Evolutionary conservation across 2,888 invertebrate genomes (phyloP).

Genomic region (Synergus gifuensis): DNA sequence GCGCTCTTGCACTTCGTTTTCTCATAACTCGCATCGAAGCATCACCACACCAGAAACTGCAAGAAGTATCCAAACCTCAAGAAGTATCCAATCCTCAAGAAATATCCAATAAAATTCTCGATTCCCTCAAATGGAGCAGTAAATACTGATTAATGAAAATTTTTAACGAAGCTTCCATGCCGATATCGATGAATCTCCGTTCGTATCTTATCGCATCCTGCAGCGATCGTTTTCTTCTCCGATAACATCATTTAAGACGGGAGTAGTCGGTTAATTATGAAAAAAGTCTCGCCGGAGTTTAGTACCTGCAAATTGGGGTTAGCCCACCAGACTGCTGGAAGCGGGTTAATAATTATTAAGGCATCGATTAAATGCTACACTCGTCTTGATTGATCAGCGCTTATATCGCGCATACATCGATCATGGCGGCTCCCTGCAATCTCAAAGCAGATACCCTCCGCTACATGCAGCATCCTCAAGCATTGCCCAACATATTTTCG

Average conservation of each 20-base stretch:
- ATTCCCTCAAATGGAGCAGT: slow-evolving; percentile 22
- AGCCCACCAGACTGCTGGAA: slow-evolving; percentile 46
- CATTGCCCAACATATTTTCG: slow-evolving; percentile 50
- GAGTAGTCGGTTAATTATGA: slow-evolving; percentile 38
- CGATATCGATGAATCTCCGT: not conserved
- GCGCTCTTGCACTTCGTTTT: slow-evolving; percentile 51
- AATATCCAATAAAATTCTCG: not conserved
- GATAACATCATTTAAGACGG: slow-evolving; percentile 38
- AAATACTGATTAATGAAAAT: slow-evolving; percentile 27
- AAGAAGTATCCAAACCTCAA: not conserved
- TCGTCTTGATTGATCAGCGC: slow-evolving; percentile 68
- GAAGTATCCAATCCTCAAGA: not conserved
- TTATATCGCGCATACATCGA: slow-evolving; percentile 64
- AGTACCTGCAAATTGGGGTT: slow-evolving; percentile 52
- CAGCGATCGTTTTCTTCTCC: not conserved
- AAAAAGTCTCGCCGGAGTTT: slow-evolving; percentile 42
- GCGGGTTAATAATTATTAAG: slow-evolving; percentile 68
- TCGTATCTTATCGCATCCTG: slow-evolving; percentile 18
- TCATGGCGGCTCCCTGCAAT: slow-evolving; percentile 61
- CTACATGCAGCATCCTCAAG: slow-evolving; percentile 48
- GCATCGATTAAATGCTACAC: slow-evolving; percentile 67
- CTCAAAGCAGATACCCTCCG: slow-evolving; percentile 59
- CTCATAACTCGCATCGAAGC: slow-evolving; percentile 54
- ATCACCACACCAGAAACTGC: slow-evolving; percentile 2
- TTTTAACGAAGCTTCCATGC: not conserved